A percentile compares a stretch with the other conserved stretches of the same genome.
Conservation (phyloP, 2,797 vertebrate genomes). For the Steatocranus sp. region DNA sequence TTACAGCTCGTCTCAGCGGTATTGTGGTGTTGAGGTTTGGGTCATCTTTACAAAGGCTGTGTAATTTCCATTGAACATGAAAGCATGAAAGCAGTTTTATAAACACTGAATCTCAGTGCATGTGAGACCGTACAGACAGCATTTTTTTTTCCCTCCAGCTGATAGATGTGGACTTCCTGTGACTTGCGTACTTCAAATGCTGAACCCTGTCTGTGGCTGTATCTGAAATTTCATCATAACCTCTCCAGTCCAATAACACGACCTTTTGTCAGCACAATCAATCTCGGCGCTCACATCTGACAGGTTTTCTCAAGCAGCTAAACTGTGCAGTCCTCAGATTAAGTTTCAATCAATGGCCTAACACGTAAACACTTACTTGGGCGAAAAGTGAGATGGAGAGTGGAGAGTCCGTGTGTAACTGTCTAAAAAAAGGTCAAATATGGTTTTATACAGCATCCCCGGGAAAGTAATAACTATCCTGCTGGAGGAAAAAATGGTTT, state of each 20-base stretch:
- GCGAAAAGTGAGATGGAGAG: neutral
- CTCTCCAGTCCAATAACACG: conserved; percentile 37
- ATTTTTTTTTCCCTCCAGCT: neutral
- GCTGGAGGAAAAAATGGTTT: neutral
- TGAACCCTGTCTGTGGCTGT: conserved; percentile 4
- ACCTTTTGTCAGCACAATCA: conserved; percentile 33
- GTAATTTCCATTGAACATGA: conserved; percentile 13
- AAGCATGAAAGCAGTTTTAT: neutral
- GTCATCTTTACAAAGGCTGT: conserved; percentile 21
- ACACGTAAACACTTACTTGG: conserved; percentile 5
- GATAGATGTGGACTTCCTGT: neutral
- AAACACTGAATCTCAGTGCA: conserved; percentile 9
- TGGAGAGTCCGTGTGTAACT: neutral
- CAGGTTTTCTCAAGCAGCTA: conserved; percentile 28
- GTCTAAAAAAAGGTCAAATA: conserved; percentile 24
- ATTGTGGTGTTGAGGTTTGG: conserved; percentile 1
- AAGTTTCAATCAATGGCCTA: conserved; percentile 51
- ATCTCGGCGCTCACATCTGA: conserved; percentile 23
- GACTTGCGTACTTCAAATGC: conserved; percentile 12
- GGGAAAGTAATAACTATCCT: neutral
- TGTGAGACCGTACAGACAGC: neutral
- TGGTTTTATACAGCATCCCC: neutral
- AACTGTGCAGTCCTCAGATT: conserved; percentile 42
- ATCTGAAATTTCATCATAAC: conserved; percentile 51
- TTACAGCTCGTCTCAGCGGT: conserved; percentile 24